Conservation (phyloP, 1,140 invertebrate species). For the Chrysomallon squamiferum region DNA sequence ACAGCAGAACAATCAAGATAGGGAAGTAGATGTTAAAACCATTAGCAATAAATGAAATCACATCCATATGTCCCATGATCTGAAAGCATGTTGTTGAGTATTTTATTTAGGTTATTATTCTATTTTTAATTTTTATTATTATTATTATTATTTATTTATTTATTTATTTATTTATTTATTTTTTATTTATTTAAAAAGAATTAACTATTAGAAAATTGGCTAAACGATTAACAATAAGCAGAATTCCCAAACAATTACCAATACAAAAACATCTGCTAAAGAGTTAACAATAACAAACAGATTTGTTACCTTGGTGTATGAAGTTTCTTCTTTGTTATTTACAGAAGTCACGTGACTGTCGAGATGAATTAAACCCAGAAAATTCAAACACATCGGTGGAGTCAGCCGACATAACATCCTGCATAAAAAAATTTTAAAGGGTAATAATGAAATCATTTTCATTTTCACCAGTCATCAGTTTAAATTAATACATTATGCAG, state of each 20-base stretch:
- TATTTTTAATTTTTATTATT: too few species aligned
- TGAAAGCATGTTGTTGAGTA: conserved; percentile 56
- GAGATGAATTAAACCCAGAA: conserved; percentile 96
- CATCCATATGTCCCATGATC: conserved; percentile 99
- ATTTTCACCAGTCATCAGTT: too few species aligned
- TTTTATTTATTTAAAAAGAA: too few species aligned
- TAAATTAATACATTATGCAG: too few species aligned
- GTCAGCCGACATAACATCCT: conserved; percentile 96
- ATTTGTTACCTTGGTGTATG: conserved; percentile 84
- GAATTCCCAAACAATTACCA: too few species aligned
- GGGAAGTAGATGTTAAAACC: conserved; percentile 99
- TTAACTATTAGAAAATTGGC: too few species aligned
- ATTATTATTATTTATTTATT: too few species aligned
- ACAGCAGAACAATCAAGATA: conserved; percentile 93
- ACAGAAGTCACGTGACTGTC: conserved; percentile 94
- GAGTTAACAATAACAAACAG: too few species aligned
- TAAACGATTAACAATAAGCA: too few species aligned
- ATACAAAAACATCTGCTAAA: too few species aligned
- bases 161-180: too few species aligned
- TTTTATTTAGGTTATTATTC: too few species aligned
- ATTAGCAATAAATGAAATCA: conserved; percentile 94
- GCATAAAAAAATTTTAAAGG: conserved; percentile 45
- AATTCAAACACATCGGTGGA: conserved; percentile 98
- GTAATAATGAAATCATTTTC: not conserved
- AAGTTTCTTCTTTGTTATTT: conserved; percentile 77